These are phyloP conservation scores for Drosophila sproati DNA, from an alignment of 1,140 invertebrate species.

Conservation along the genomic window DNA sequence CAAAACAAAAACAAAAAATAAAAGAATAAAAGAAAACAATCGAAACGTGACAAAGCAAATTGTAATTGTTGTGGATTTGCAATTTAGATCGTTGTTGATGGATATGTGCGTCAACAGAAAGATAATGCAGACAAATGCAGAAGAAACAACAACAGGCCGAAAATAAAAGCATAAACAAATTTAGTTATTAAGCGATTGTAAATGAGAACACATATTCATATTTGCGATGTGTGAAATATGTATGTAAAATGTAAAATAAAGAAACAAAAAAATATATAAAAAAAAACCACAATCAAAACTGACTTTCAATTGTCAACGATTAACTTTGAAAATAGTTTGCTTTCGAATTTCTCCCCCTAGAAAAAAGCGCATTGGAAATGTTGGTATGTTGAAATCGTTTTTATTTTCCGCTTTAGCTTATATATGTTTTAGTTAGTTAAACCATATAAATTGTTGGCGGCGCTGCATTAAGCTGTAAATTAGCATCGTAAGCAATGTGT, in stretches of 20 bases:
- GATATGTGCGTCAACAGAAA: conserved; percentile 50
- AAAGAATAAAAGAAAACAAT: conserved; percentile 40
- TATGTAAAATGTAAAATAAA: conserved; percentile 83
- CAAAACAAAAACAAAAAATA: conserved; percentile 20
- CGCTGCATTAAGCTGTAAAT: conserved; percentile 34
- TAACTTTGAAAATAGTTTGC: too few species aligned
- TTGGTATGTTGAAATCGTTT: conserved; percentile 51
- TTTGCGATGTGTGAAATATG: conserved; percentile 73
- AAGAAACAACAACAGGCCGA: conserved; percentile 43
- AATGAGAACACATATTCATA: conserved; percentile 75
- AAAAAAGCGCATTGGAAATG: too few species aligned
- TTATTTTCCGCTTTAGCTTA: conserved; percentile 62
- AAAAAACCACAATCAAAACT: conserved; percentile 33
- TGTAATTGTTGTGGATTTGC: conserved; percentile 56
- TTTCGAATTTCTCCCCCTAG: too few species aligned
- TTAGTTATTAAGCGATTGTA: conserved; percentile 74
- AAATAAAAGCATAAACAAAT: conserved; percentile 74
- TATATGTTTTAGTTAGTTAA: conserved; percentile 24
- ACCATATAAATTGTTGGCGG: conserved; percentile 20
- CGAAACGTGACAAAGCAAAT: conserved; percentile 70
- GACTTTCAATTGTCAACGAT: neutral
- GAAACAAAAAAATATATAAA: conserved; percentile 82
- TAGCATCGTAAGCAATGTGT: conserved; percentile 46
- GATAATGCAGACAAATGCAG: conserved; percentile 5
- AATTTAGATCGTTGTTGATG: conserved; percentile 42